A percentile compares a stretch with the other conserved stretches of the same genome.
phyloP scores from a whole-genome alignment of 2,888 invertebrate species.

The Spisula solida region DNA sequence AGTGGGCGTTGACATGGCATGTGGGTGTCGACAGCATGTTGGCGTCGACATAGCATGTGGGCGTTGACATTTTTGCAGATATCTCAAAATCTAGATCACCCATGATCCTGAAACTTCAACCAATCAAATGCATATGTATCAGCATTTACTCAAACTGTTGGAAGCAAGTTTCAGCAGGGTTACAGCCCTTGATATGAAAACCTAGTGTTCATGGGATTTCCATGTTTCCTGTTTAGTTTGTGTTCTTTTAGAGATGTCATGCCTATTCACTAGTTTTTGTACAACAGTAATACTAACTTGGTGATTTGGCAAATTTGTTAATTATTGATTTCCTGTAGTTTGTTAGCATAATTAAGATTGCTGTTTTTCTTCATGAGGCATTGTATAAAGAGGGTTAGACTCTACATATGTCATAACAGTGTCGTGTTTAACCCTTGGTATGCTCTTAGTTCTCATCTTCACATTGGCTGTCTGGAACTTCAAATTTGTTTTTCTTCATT shows the following conservation, averaged over 20 bases:
- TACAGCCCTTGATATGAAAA: neutral
- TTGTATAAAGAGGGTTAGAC: neutral
- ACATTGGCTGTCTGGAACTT: no score
- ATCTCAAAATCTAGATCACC: no score
- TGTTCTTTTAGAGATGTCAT: neutral
- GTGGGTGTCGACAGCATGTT: no score
- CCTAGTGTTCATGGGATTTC: neutral
- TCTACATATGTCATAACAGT: neutral
- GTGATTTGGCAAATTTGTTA: slow-evolving; percentile 13
- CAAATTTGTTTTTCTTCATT: no score
- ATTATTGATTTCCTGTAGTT: slow-evolving; percentile 2
- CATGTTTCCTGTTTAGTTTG: neutral
- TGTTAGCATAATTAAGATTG: neutral
- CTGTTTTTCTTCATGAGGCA: neutral
- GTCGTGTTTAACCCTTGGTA: neutral
- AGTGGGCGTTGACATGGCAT: no score
- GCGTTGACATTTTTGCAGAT: no score
- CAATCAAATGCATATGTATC: no score
- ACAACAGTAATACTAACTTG: neutral
- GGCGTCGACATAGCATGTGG: no score
- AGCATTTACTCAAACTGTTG: no score
- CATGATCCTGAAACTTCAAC: no score
- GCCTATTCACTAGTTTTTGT: no score
- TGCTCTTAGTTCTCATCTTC: neutral
- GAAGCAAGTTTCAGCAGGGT: no score